These are phyloP conservation scores for Heteromormyrus szaboi DNA, from an alignment of 2,797 vertebrate genomes.

Conservation along the genomic window DNA sequence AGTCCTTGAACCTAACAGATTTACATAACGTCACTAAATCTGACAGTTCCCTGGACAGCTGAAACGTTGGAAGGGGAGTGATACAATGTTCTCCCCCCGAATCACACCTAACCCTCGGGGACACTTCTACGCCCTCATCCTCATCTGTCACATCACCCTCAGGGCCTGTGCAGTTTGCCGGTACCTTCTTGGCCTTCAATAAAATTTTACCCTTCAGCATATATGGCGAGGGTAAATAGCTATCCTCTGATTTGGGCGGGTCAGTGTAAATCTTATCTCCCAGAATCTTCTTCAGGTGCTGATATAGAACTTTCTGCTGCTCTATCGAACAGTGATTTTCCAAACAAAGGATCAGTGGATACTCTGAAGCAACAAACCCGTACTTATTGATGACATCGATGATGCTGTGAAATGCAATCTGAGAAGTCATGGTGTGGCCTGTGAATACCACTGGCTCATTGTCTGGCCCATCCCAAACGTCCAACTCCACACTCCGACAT, in stretches of 20 bases:
- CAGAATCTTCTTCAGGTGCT: conserved; percentile 91
- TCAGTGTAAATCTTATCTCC: conserved; percentile 80
- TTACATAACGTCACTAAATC: conserved; percentile 93
- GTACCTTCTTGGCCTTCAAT: conserved; percentile 89
- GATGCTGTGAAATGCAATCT: conserved; percentile 89
- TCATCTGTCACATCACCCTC: conserved; percentile 96
- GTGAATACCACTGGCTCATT: conserved; percentile 95
- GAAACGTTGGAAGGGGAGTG: conserved; percentile 73
- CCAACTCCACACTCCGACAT: conserved; percentile 89
- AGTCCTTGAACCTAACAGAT: conserved; percentile 92
- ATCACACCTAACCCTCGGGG: conserved; percentile 79
- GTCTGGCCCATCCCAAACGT: conserved; percentile 93
- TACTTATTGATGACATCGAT: conserved; percentile 96
- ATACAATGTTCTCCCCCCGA: conserved; percentile 68
- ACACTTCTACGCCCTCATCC: conserved; percentile 96
- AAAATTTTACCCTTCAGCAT: conserved; percentile 85
- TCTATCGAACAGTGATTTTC: conserved; percentile 96
- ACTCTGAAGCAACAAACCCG: conserved; percentile 88
- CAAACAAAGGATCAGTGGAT: conserved; percentile 86
- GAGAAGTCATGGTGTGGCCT: conserved; percentile 95
- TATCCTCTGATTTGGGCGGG: conserved; percentile 76
- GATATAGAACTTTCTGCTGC: conserved; percentile 93
- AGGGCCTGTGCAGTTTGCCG: conserved; percentile 69
- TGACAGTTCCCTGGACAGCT: conserved; percentile 91
- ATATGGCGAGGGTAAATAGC: conserved; percentile 82